phyloP scores from a whole-genome alignment of 1,140 invertebrate genomes.

The Zaprionus camerounensis region DNA sequence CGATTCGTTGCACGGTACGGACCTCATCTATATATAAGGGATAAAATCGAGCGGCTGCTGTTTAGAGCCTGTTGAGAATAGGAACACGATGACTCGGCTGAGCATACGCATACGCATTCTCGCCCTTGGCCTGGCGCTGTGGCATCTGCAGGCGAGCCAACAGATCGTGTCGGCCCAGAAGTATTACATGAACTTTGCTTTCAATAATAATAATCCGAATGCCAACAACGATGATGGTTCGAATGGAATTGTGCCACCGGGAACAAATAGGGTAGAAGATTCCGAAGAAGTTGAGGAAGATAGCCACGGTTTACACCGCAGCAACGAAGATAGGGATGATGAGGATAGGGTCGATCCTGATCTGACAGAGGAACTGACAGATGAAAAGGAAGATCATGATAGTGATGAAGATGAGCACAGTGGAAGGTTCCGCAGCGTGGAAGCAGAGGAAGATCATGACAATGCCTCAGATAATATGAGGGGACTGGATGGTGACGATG shows the following conservation, averaged over 20 bases:
- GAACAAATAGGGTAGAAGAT: too few relatives aligned
- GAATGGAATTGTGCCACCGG: neutral
- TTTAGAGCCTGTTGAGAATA: slow-evolving; percentile 50
- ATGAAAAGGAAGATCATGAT: too few relatives aligned
- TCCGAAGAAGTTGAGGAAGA: too few relatives aligned
- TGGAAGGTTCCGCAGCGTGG: neutral
- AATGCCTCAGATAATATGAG: neutral
- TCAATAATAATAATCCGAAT: slow-evolving; percentile 70
- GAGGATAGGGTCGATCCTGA: too few relatives aligned
- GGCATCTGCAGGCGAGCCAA: slow-evolving; percentile 32
- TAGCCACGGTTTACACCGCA: too few relatives aligned
- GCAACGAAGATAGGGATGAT: too few relatives aligned
- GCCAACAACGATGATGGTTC: neutral
- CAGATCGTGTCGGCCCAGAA: slow-evolving; percentile 55
- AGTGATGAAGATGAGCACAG: neutral
- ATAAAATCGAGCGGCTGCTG: slow-evolving; percentile 50
- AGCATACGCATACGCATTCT: slow-evolving; percentile 58
- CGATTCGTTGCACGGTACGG: slow-evolving; percentile 43
- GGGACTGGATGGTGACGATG: slow-evolving; percentile 38
- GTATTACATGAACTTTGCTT: slow-evolving; percentile 76
- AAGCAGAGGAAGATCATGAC: neutral
- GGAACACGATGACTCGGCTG: slow-evolving; percentile 53
- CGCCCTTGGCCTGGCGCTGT: slow-evolving; percentile 43
- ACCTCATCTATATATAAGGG: slow-evolving; percentile 75
- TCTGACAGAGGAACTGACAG: too few relatives aligned